Evolutionary conservation across 2,113 vertebrate species (phyloP).

Genomic region (Zosterops japonicus): DNA sequence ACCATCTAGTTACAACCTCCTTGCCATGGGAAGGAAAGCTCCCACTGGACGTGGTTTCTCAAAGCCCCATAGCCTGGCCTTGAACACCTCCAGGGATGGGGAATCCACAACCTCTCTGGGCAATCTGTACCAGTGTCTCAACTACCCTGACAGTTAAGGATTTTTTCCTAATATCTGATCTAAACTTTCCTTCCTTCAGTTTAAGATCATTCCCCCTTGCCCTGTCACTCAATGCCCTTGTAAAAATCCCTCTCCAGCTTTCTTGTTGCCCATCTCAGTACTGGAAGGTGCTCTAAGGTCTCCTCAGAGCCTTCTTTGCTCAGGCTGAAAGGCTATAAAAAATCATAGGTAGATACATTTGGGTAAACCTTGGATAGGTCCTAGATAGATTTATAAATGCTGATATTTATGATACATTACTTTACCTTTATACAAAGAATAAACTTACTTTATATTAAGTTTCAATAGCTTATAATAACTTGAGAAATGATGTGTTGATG

Average conservation of each 20-base stretch:
- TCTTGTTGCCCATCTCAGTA: not conserved
- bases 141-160: not conserved
- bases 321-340: not conserved
- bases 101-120: not conserved
- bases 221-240: not conserved
- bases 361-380: not conserved
- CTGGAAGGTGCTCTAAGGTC: not conserved
- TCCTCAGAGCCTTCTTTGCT: not conserved
- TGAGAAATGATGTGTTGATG: not conserved
- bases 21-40: not conserved
- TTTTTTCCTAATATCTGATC: not conserved
- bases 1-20: not conserved
- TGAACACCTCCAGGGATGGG: not conserved
- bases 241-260: not conserved
- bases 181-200: not conserved
- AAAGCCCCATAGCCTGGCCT: not conserved
- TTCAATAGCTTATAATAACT: not conserved
- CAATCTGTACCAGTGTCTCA: not conserved
- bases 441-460: not conserved
- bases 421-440: not conserved
- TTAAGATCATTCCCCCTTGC: not conserved
- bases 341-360: not conserved
- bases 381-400: not conserved
- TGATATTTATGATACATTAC: not conserved
- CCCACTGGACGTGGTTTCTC: not conserved